Evolutionary conservation across 2,888 invertebrate species (phyloP).

Genomic region (Caenorhabditis plicata): DNA sequence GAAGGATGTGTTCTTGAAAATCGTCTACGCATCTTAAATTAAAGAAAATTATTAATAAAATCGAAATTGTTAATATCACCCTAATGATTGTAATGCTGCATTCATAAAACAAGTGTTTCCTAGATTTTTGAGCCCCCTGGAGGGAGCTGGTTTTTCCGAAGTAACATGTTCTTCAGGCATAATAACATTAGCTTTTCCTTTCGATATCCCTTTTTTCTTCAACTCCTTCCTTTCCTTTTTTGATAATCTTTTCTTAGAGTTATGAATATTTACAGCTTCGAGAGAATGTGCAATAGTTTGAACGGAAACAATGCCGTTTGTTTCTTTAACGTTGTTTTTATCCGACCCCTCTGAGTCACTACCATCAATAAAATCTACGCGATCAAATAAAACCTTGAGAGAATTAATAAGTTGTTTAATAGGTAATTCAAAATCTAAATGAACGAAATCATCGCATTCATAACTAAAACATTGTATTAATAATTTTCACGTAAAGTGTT

Average conservation of each 20-base stretch:
- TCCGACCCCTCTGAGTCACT: no score
- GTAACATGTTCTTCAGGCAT: conserved; percentile 13
- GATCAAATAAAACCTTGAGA: conserved; percentile 69
- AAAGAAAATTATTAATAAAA: neutral
- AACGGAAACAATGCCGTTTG: neutral
- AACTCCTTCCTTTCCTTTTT: neutral
- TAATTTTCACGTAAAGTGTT: neutral
- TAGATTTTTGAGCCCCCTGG: conserved; percentile 75
- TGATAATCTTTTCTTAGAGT: neutral
- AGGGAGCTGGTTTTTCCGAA: neutral
- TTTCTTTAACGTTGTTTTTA: no score
- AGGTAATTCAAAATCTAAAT: conserved; percentile 17
- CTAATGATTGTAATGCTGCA: conserved; percentile 79
- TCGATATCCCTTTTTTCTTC: neutral
- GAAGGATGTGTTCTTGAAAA: conserved; percentile 11
- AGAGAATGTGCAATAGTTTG: neutral
- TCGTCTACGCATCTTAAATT: conserved; percentile 14
- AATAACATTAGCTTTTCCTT: conserved; percentile 6
- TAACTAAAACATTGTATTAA: conserved; percentile 72
- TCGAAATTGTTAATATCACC: conserved; percentile 66
- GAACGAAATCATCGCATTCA: conserved; percentile 79
- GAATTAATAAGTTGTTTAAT: conserved; percentile 66
- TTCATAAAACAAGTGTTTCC: conserved; percentile 87
- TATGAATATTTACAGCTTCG: neutral
- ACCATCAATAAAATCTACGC: conserved; percentile 19